These are phyloP conservation scores for Cebidichthys violaceus DNA, from an alignment of 2,113 vertebrate genomes.

Conservation along the genomic window DNA sequence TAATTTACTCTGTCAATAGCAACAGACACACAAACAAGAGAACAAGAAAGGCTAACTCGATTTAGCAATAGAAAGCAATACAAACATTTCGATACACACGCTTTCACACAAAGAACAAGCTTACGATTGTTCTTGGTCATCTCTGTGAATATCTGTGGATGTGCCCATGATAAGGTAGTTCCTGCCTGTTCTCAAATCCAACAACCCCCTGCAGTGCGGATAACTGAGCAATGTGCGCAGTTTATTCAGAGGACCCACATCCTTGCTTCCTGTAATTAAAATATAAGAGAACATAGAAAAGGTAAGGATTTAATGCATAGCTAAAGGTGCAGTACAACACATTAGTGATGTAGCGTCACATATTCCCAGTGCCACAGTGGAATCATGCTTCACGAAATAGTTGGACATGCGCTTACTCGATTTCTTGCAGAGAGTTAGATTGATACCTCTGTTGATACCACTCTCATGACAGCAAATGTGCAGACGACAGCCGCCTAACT, in stretches of 20 bases:
- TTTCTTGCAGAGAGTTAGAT: neutral
- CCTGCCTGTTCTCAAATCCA: constrained; percentile 50
- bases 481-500: neutral
- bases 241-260: constrained; percentile 37
- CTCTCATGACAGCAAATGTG: neutral
- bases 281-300: neutral
- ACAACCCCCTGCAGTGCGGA: constrained; percentile 67
- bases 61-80: neutral
- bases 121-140: neutral
- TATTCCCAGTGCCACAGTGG: neutral
- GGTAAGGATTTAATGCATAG: neutral
- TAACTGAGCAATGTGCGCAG: constrained; percentile 69
- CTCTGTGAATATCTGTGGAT: constrained; percentile 55
- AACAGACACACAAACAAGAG: neutral
- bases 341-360: neutral
- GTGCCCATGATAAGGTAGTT: constrained; percentile 81
- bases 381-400: neutral
- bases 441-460: neutral
- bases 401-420: neutral
- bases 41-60: neutral
- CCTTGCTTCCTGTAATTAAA: constrained; percentile 62
- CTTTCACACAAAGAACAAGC: constrained; percentile 27
- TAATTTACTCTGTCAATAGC: neutral
- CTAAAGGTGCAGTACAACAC: neutral
- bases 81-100: neutral